phyloP scores from a whole-genome alignment of 1,140 invertebrate genomes.

The Aphelinus certus region DNA sequence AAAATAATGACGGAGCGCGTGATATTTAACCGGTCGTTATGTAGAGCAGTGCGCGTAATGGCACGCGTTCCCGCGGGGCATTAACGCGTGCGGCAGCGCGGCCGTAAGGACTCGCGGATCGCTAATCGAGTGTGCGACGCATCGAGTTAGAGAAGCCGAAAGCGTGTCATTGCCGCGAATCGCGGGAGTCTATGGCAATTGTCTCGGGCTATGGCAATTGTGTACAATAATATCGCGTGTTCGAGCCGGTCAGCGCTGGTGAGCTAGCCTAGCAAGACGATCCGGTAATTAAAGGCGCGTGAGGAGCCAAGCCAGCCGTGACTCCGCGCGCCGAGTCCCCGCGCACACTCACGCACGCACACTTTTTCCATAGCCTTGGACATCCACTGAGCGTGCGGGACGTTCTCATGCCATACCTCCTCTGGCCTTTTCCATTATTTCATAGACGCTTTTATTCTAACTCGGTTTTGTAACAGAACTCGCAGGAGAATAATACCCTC shows the following conservation, averaged over 20 bases:
- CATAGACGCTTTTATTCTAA: too few species aligned
- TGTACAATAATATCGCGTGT: not conserved
- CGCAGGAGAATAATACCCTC: too few species aligned
- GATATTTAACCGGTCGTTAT: not conserved
- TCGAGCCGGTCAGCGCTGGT: not conserved
- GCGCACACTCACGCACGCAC: too few species aligned
- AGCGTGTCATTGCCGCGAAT: conserved; percentile 26
- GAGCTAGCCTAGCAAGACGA: conserved; percentile 38
- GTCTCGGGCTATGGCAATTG: not conserved
- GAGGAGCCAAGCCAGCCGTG: conserved; percentile 27
- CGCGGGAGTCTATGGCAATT: not conserved
- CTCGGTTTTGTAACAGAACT: too few species aligned
- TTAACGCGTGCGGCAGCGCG: not conserved
- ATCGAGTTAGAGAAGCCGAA: not conserved
- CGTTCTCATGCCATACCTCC: too few species aligned
- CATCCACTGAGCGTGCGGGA: too few species aligned
- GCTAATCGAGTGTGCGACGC: too few species aligned
- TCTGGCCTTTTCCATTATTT: too few species aligned
- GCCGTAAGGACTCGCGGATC: too few species aligned
- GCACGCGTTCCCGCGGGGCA: not conserved
- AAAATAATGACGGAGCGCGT: not conserved
- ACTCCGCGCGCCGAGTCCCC: conserved; percentile 17
- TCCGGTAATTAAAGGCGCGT: conserved; percentile 48
- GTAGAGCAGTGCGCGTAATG: not conserved
- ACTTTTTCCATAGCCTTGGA: conserved; percentile 1